These are phyloP conservation scores for Coenobita brevimanus DNA, from an alignment of 1,140 invertebrate species.

Conservation along the genomic window DNA sequence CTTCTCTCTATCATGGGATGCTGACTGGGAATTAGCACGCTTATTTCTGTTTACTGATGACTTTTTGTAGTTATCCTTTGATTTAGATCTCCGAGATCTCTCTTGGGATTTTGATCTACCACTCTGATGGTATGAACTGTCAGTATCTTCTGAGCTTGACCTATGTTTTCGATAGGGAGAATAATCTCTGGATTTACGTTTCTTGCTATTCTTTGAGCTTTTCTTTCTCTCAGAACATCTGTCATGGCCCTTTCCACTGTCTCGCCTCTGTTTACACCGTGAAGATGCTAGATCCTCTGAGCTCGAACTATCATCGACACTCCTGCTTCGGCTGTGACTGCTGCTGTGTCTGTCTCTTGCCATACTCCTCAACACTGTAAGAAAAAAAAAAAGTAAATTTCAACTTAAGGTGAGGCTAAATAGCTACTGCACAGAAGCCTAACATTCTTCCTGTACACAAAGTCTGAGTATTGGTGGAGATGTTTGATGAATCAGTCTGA, in stretches of 20 bases:
- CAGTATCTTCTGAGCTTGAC: too few relatives aligned
- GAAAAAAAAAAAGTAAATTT: too few relatives aligned
- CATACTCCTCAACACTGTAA: too few relatives aligned
- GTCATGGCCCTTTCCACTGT: neutral
- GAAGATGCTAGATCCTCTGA: neutral
- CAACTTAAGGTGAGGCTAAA: too few relatives aligned
- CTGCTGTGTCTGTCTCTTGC: neutral
- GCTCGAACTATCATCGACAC: neutral
- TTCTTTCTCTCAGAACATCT: neutral
- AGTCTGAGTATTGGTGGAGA: too few relatives aligned
- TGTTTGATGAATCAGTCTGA: too few relatives aligned
- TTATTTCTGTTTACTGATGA: neutral
- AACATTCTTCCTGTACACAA: too few relatives aligned
- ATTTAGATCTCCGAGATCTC: neutral
- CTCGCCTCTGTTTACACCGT: neutral
- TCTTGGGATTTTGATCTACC: neutral
- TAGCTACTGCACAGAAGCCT: too few relatives aligned
- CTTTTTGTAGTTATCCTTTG: neutral
- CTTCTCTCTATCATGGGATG: neutral
- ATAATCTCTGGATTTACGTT: neutral
- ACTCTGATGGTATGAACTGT: too few relatives aligned
- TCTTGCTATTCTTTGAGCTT: neutral
- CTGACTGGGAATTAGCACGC: neutral
- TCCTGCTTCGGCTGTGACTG: slow-evolving; percentile 9
- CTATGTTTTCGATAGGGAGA: too few relatives aligned